Conservation (phyloP, 2,113 vertebrate species). For the Lagopus muta region DNA sequence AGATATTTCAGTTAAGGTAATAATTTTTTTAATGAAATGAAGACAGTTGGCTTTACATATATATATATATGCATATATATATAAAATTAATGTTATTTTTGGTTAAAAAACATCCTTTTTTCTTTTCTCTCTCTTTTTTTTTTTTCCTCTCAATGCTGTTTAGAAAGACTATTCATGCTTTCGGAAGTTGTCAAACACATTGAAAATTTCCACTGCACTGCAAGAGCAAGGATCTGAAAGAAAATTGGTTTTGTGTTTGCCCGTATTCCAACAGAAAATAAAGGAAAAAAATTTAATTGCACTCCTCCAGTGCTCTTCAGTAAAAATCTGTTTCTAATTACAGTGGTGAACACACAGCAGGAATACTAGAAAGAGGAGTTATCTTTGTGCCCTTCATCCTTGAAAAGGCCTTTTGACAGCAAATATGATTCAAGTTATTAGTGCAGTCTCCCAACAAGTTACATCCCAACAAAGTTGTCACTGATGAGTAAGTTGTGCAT, state of each 20-base stretch:
- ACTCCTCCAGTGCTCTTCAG: conserved; percentile 22
- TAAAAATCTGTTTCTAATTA: conserved; percentile 62
- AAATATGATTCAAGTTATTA: conserved; percentile 46
- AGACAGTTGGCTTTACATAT: neutral
- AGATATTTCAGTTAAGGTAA: neutral
- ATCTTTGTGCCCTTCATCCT: conserved; percentile 50
- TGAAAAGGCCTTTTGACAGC: conserved; percentile 47
- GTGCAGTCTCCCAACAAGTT: neutral
- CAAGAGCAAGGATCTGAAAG: conserved; percentile 17
- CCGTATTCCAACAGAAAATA: conserved; percentile 59
- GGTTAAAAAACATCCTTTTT: neutral
- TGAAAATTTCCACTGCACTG: neutral
- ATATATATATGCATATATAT: no score
- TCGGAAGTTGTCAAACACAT: conserved; percentile 36
- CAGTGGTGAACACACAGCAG: conserved; percentile 12
- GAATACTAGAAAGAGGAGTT: conserved; percentile 19
- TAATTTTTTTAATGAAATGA: neutral
- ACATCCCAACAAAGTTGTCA: conserved; percentile 5
- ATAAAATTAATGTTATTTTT: neutral
- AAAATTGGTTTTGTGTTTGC: conserved; percentile 66
- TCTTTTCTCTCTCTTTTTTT: neutral
- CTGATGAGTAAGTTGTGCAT: neutral
- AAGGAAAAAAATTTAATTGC: conserved; percentile 61
- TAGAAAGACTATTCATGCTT: neutral
- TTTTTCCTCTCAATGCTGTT: neutral